Evolutionary conservation across 2,113 vertebrate genomes (phyloP).

Genomic region (Brachyistius frenatus): DNA sequence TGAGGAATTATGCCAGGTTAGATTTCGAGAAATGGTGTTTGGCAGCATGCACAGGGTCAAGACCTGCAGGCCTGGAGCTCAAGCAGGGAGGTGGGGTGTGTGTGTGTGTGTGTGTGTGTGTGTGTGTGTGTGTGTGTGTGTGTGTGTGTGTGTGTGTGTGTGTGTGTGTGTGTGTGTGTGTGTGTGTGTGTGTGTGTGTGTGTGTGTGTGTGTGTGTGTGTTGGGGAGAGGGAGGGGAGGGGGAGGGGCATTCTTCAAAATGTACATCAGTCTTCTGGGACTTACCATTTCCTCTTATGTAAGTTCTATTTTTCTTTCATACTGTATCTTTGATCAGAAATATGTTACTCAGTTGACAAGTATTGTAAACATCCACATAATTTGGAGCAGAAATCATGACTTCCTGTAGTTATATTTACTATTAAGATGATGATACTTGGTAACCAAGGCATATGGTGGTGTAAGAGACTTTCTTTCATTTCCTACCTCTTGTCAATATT

Average conservation of each 20-base stretch:
- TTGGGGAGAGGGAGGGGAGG: conserved; percentile 56
- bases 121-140: no score
- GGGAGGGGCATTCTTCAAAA: conserved; percentile 87
- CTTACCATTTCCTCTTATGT: conserved; percentile 88
- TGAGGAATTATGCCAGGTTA: conserved; percentile 62
- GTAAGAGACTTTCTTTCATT: conserved; percentile 13
- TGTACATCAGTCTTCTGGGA: conserved; percentile 88
- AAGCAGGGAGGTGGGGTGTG: conserved; percentile 72
- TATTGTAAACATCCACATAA: conserved; percentile 88
- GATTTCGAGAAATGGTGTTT: conserved; percentile 75
- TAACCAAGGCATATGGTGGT: conserved; percentile 76
- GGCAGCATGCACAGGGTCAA: conserved; percentile 73
- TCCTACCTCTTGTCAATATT: conserved; percentile 67
- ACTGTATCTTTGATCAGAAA: conserved; percentile 90
- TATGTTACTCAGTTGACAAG: conserved; percentile 83
- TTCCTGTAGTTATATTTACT: conserved; percentile 89
- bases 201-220: no score
- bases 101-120: no score
- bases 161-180: no score
- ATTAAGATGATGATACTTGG: conserved; percentile 76
- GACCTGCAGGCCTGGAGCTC: conserved; percentile 78
- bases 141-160: no score
- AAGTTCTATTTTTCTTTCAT: conserved; percentile 76
- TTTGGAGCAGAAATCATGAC: conserved; percentile 87
- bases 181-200: no score